Evolutionary conservation across 2,888 invertebrate genomes (phyloP), one percentile per base, ranked within the genome.

Genomic region (Cinara cedri): DNA sequence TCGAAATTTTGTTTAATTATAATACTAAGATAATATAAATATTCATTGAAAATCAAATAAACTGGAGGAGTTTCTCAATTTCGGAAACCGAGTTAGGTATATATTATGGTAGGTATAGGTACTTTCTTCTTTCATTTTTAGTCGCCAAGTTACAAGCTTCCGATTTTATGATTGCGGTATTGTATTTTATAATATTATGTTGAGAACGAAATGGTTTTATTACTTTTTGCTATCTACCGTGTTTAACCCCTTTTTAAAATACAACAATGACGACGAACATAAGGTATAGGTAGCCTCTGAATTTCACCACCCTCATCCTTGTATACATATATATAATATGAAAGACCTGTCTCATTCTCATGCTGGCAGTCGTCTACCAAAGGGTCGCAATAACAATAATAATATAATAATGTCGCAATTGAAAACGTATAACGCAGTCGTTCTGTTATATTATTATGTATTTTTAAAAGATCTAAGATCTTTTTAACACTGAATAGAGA

Each of bases 201-300:
- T 66, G 16, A n/a, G n/a, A 26, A 51, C 4, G n/a, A 60, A 68
- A 72, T 49, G 62, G 60, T 72, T 72, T 62, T 72, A 49, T 72
- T 62, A 62, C 49, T 16, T 19, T 60, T 26, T 26, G 46, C 26
- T 49, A 62, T 72, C 60, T 72, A 72, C 72, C n/a, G 51, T 72
- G 55, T 71, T 71, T 44, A 71, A 71, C 55, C 55, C 71, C 55
- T 71, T 44, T 44, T 71, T 34, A 34, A 34, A 34, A n/a, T 55
- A 71, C 21, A 71, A 71, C 44, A 71, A 71, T 71, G 44, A 10
- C 44, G 24, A 44, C 44, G 24, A 44, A 55, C 21, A 21, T 1
- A 1, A 6, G 21, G 68, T 54, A 49, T 21, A 19, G 14, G 55
- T 57, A 57, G 71, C 42, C 71, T 44, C 68, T 19, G 51, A 26